Percentiles rank a stretch among this genome's conserved stretches.
phyloP scores from a whole-genome alignment of 2,797 vertebrate genomes.

The Pseudomugil gertrudae region DNA sequence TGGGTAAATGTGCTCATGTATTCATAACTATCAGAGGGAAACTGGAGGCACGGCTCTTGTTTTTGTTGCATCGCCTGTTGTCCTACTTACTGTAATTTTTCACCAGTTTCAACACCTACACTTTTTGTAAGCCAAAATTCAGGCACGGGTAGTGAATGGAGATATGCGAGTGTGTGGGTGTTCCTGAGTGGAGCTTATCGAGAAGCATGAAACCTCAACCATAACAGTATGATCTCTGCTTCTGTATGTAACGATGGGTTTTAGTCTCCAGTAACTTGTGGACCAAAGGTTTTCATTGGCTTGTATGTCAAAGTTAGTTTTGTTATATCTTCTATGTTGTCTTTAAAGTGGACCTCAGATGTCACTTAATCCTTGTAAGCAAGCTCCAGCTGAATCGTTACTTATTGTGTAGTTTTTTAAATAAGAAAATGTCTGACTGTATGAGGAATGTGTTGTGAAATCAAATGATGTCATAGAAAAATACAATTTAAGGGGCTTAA shows the following conservation, averaged over 20 bases:
- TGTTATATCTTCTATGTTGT: slow-evolving; percentile 47
- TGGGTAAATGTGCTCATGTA: slow-evolving; percentile 77
- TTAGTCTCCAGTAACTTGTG: slow-evolving; percentile 18
- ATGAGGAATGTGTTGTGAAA: slow-evolving; percentile 2
- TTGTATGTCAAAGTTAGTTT: slow-evolving; percentile 43
- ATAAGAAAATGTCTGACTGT: background rate
- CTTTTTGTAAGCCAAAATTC: slow-evolving; percentile 73
- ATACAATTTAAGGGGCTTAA: background rate
- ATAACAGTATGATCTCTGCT: slow-evolving; percentile 49
- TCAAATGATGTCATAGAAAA: slow-evolving; percentile 16
- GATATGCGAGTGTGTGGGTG: slow-evolving; percentile 62
- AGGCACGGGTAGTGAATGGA: slow-evolving; percentile 72
- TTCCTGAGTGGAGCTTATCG: slow-evolving; percentile 64
- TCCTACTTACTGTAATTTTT: slow-evolving; percentile 81
- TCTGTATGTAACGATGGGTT: slow-evolving; percentile 26
- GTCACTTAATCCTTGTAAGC: slow-evolving; percentile 27
- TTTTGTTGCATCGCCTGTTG: slow-evolving; percentile 72
- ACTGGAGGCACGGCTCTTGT: slow-evolving; percentile 65
- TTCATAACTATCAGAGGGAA: slow-evolving; percentile 73
- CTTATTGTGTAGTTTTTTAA: slow-evolving; percentile 7
- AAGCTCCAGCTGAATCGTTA: background rate
- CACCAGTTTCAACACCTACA: slow-evolving; percentile 80
- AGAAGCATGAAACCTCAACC: slow-evolving; percentile 60
- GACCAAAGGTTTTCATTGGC: slow-evolving; percentile 26
- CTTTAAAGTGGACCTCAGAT: slow-evolving; percentile 44